Conservation (phyloP, 2,797 vertebrate genomes). For the Danionella dracula region DNA sequence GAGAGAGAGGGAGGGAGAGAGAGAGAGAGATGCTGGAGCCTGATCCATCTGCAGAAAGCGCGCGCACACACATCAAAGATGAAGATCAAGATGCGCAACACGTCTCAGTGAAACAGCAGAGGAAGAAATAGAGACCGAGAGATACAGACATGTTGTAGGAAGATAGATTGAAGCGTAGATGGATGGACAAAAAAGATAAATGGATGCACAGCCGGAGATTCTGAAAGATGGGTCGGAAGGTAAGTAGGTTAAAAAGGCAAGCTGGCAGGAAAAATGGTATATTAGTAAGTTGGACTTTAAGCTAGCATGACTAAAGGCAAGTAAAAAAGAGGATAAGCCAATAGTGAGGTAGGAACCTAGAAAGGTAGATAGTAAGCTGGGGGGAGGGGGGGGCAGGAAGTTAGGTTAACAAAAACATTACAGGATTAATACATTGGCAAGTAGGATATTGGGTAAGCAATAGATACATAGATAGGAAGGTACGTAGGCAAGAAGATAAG, state of each 20-base stretch:
- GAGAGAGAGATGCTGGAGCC: background rate
- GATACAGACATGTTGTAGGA: background rate
- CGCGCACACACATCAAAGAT: conserved; percentile 22
- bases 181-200: background rate
- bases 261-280: background rate
- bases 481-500: too few species aligned
- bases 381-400: background rate
- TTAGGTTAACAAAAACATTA: background rate
- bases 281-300: too few species aligned
- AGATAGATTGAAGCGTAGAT: background rate
- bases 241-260: background rate
- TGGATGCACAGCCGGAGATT: fast-evolving
- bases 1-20: too few species aligned
- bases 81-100: conserved; percentile 17
- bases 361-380: background rate
- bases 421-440: too few species aligned
- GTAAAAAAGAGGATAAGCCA: too few species aligned
- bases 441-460: too few species aligned
- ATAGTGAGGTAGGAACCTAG: too few species aligned
- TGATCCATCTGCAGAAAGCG: conserved; percentile 34
- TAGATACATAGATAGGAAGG: background rate
- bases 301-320: too few species aligned
- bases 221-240: background rate
- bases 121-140: background rate
- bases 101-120: background rate